Conservation (phyloP, 2,113 vertebrate genomes). For the Theropithecus gelada region DNA sequence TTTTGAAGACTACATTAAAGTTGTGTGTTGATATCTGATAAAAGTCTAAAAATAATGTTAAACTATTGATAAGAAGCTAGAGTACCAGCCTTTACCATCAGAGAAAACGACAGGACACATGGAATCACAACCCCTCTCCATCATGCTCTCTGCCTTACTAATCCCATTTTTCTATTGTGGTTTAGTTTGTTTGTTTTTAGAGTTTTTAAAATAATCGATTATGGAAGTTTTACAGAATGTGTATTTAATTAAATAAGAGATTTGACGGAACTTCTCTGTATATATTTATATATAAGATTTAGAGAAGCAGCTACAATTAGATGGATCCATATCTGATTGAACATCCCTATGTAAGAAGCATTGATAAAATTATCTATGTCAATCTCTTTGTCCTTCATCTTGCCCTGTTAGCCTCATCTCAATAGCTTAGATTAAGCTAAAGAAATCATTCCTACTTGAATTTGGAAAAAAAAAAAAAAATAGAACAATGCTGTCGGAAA, state of each 20-base stretch:
- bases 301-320: not conserved
- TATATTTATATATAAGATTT: not conserved
- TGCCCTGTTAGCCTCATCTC: not conserved
- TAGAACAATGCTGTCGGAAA: not conserved
- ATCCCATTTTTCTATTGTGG: not conserved
- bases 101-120: fast-evolving
- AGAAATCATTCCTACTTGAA: not conserved
- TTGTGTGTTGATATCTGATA: not conserved
- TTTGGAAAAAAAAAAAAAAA: not conserved
- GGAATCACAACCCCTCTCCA: not conserved
- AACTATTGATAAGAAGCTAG: not conserved
- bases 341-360: not conserved
- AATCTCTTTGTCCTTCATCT: not conserved
- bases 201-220: not conserved
- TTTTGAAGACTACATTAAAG: not conserved
- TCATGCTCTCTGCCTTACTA: not conserved
- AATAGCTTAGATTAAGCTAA: not conserved
- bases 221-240: not conserved
- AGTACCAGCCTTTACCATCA: not conserved
- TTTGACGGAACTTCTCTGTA: not conserved
- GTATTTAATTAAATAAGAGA: not conserved
- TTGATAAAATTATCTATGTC: not conserved
- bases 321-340: not conserved
- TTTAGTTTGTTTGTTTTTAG: not conserved
- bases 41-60: not conserved